Percentiles rank a stretch among this genome's conserved stretches.
Evolutionary conservation across 2,797 vertebrate species (phyloP).

Genomic region (Sebastes baramenuke): DNA sequence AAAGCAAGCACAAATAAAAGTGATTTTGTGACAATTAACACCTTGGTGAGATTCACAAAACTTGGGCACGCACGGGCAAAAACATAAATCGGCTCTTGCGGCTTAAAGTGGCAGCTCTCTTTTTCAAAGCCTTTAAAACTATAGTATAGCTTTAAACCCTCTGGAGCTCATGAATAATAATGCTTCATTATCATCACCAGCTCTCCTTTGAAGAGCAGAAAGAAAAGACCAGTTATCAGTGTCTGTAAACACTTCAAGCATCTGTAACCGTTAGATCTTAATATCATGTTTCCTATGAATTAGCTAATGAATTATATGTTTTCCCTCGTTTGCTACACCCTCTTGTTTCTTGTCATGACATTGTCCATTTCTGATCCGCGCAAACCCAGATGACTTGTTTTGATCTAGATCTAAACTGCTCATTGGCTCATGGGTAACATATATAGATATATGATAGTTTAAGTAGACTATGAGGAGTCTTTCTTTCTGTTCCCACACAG

Average conservation of each 20-base stretch:
- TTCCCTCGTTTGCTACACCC: not conserved
- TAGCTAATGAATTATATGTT: slow-evolving; percentile 15
- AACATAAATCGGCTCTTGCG: not conserved
- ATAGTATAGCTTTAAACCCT: slow-evolving; percentile 19
- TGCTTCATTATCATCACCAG: slow-evolving; percentile 30
- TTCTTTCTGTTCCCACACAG: not conserved
- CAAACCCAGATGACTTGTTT: not conserved
- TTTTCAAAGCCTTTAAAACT: slow-evolving; percentile 19
- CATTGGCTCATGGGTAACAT: too few species aligned
- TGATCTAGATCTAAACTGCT: not conserved
- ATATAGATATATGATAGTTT: not conserved
- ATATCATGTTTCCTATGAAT: slow-evolving; percentile 8
- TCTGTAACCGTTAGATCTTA: slow-evolving; percentile 7
- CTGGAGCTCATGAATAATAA: slow-evolving; percentile 37
- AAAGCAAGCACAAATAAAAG: too few species aligned
- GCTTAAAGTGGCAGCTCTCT: slow-evolving; percentile 1
- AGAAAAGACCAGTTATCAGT: slow-evolving; percentile 26
- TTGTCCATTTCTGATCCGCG: not conserved
- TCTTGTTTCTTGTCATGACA: not conserved
- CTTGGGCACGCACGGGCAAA: too few species aligned
- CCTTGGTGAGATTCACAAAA: too few species aligned
- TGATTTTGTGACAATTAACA: too few species aligned
- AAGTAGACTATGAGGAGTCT: not conserved
- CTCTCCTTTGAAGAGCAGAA: slow-evolving; percentile 37
- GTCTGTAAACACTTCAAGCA: slow-evolving; percentile 27